These are phyloP conservation scores for Macrophya alboannulata DNA, from an alignment of 2,888 invertebrate species.

Conservation along the genomic window DNA sequence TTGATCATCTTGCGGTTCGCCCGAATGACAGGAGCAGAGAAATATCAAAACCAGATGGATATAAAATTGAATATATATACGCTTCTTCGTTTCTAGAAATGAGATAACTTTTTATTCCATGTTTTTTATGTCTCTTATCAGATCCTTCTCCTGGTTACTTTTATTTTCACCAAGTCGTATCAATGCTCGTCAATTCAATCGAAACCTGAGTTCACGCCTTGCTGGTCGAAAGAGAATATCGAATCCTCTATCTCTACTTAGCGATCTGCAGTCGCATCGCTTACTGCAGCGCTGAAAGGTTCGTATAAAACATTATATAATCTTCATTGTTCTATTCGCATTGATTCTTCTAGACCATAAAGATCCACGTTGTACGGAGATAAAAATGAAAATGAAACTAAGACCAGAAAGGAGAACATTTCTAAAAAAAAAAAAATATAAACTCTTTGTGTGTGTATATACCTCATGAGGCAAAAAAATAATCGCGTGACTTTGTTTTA, in stretches of 20 bases:
- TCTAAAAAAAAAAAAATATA: neutral
- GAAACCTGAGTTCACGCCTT: neutral
- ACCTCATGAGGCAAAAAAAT: neutral
- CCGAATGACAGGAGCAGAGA: neutral
- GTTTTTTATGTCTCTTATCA: neutral
- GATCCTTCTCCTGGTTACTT: neutral
- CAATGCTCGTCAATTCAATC: neutral
- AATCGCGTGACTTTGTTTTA: neutral
- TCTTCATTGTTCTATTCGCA: conserved; percentile 5
- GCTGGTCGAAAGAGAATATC: conserved; percentile 4
- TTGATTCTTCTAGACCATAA: neutral
- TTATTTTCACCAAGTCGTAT: neutral
- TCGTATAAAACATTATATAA: neutral
- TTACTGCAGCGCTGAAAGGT: neutral
- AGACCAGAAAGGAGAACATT: neutral
- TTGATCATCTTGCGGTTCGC: neutral
- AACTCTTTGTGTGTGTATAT: neutral
- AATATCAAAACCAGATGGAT: conserved; percentile 17
- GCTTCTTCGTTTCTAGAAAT: neutral
- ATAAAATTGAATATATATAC: neutral
- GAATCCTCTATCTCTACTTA: neutral
- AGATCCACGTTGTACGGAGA: neutral
- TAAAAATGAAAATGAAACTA: neutral
- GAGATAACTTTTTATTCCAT: conserved; percentile 21
- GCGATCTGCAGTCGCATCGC: neutral